Evolutionary conservation across 2,797 vertebrate genomes (phyloP).

Genomic region (Trachops cirrhosus): DNA sequence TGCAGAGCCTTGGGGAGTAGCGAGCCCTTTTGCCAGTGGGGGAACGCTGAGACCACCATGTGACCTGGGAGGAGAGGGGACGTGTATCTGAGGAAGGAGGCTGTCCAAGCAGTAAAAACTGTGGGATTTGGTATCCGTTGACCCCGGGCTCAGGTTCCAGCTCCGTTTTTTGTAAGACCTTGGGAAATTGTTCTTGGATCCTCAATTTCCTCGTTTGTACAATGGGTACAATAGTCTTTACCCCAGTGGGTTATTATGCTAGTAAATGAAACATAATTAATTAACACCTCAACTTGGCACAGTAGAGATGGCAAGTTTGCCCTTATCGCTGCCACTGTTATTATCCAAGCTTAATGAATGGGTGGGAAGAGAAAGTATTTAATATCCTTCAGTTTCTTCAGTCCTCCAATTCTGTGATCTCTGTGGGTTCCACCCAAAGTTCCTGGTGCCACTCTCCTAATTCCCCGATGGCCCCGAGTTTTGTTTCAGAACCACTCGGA

Average conservation of each 20-base stretch:
- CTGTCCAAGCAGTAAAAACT: neutral
- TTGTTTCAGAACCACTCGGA: neutral
- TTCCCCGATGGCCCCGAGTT: neutral
- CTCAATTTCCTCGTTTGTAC: neutral
- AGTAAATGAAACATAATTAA: neutral
- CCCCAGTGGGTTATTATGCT: neutral
- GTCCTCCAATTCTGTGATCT: neutral
- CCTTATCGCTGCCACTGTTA: neutral
- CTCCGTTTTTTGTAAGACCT: neutral
- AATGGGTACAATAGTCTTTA: neutral
- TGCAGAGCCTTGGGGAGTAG: neutral
- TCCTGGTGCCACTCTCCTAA: neutral
- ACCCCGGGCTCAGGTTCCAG: neutral
- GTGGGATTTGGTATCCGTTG: neutral
- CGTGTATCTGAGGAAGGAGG: too few species aligned
- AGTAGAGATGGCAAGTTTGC: neutral
- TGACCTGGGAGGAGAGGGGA: neutral
- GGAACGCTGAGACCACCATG: rapidly evolving
- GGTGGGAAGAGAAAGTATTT: neutral
- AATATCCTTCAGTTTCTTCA: neutral
- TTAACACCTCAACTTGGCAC: neutral
- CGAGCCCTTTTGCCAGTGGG: neutral
- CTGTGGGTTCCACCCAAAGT: neutral
- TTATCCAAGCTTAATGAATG: neutral
- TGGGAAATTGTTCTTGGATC: neutral